Base-by-base conservation (phyloP, 2,888 invertebrate species). In the Epirrhoe tristata region DNA sequence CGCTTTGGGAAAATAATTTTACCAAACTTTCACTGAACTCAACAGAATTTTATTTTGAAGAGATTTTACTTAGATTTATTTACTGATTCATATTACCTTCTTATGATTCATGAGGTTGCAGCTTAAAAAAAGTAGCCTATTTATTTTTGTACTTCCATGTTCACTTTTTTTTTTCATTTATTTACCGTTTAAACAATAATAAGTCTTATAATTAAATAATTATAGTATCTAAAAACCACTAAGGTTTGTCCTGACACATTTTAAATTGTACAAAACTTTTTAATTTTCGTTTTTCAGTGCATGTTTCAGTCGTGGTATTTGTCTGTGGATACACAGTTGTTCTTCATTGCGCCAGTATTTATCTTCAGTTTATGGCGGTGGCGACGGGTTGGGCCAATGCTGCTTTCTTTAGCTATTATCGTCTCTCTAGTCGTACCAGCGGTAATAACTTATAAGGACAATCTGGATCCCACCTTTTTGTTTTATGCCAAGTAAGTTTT, bases 241-340 rank as follows among this genome's bases (percentile, higher is more conserved):
- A n/a, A n/a, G n/a, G n/a, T n/a, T n/a, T n/a, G n/a, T n/a, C n/a
- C n/a, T n/a, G n/a, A n/a, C n/a, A 43, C 12, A 12, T 43, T 43
- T 43, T 43, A 43, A 43, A 43, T 43, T 1, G 4, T 12, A 43
- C 34, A 34, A 34, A 34, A 34, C 6, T 34, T 7, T 12, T 12
- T 36, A 3, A 8, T 31, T 24, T 34, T 56, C 67, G 73, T 63
- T 5, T 91, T 94, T 63, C 90, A 96, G 96, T 96, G 96, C 74
- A 96, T 96, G 96, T 96, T 96, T 85, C 96, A 96, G 84, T 95
- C 96, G 0, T 96, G 96, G 96, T 96, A 96, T 77, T 88, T 96
- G 0, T 91, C 94, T 5, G 95, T 95, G 53, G 96, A 96, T 71
- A 95, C 95, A 0, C 95, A 96, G 80, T 80, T 96, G 58, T 96